A percentile compares a stretch with the other conserved stretches of the same genome.
These are phyloP conservation scores for Saimiri boliviensis DNA, from an alignment of 2,113 vertebrate genomes.

Conservation along the genomic window DNA sequence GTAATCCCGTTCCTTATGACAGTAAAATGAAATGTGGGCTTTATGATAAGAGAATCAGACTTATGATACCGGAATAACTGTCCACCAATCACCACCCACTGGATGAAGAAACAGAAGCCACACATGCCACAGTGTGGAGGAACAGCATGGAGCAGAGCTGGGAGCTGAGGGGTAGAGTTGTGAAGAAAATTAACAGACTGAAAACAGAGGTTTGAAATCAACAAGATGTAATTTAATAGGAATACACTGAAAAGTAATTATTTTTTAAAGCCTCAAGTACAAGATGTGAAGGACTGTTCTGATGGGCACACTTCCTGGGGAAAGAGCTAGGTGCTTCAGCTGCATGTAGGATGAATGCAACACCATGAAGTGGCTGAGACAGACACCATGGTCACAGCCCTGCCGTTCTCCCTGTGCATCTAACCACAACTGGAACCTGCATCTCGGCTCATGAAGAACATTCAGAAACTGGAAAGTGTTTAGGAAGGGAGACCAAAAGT, in stretches of 20 bases:
- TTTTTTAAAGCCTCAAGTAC: not conserved
- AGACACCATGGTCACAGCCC: not conserved
- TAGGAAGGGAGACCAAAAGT: not conserved
- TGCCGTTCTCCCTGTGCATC: not conserved
- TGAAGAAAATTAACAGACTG: not conserved
- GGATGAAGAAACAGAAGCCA: not conserved
- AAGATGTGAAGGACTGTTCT: not conserved
- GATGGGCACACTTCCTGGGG: not conserved
- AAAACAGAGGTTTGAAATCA: not conserved
- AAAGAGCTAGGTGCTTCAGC: not conserved
- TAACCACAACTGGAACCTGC: not conserved
- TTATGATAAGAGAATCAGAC: not conserved
- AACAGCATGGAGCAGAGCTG: not conserved
- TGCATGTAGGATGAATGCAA: not conserved
- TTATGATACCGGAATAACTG: not conserved
- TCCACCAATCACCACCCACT: not conserved
- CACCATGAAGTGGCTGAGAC: not conserved
- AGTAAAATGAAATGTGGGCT: not conserved
- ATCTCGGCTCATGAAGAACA: not conserved
- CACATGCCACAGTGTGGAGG: not conserved
- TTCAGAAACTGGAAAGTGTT: not conserved
- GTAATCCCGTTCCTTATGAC: not conserved
- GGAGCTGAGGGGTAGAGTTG: not conserved
- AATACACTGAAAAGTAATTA: not conserved
- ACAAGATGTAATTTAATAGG: not conserved